These are phyloP conservation scores for Noctua fimbriata DNA, from an alignment of 2,888 invertebrate genomes.

Conservation along the genomic window DNA sequence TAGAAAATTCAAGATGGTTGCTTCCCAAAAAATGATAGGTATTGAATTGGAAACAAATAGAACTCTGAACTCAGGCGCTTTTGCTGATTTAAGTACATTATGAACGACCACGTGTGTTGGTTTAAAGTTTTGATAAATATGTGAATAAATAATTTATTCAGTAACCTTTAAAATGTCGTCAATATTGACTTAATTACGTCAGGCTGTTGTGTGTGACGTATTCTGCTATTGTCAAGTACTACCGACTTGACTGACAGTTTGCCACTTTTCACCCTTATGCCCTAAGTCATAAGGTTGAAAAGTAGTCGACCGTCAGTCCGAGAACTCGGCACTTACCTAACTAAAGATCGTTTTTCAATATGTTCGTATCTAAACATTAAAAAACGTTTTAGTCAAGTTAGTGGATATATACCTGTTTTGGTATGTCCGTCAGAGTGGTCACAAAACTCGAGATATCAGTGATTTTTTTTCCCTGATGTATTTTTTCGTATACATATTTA, in stretches of 20 bases:
- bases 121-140: constrained; percentile 10
- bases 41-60: neutral
- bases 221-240: neutral
- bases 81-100: neutral
- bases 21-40: neutral
- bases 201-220: constrained; percentile 9
- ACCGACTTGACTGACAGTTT: too few relatives aligned
- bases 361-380: neutral
- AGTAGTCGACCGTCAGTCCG: too few relatives aligned
- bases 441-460: neutral
- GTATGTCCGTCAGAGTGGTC: neutral
- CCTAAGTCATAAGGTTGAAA: too few relatives aligned
- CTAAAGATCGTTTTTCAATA: neutral
- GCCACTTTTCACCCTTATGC: too few relatives aligned
- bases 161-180: neutral
- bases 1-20: neutral
- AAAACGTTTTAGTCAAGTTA: neutral
- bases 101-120: constrained; percentile 6
- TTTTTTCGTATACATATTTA: neutral
- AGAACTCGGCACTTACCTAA: neutral
- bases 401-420: neutral
- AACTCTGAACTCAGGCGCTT: neutral
- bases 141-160: constrained; percentile 22
- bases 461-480: neutral
- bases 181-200: constrained; percentile 11